Evolutionary conservation across 2,797 vertebrate species (phyloP).

Genomic region (Cygnus olor): DNA sequence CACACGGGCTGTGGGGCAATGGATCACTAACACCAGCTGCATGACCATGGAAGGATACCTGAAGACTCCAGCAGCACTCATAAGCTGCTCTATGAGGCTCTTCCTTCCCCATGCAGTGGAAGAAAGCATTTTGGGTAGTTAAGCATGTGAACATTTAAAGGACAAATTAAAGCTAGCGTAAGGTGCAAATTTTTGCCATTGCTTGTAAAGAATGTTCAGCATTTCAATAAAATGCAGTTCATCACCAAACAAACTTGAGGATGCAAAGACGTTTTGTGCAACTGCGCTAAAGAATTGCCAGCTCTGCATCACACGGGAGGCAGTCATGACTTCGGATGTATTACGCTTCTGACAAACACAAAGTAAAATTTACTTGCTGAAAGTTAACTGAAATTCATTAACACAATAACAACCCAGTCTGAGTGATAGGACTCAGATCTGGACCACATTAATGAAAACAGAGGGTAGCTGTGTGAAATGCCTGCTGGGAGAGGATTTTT

Average conservation of each 20-base stretch:
- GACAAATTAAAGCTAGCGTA: neutral
- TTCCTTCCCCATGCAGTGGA: neutral
- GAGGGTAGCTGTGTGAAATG: neutral
- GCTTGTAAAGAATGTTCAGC: neutral
- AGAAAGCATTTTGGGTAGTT: neutral
- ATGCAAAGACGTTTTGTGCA: neutral
- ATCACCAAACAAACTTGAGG: neutral
- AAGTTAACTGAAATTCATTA: neutral
- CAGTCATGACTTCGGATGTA: neutral
- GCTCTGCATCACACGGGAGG: neutral
- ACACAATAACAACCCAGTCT: neutral
- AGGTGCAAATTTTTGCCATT: neutral
- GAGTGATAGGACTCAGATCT: neutral
- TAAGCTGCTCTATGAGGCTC: neutral
- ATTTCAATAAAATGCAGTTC: constrained; percentile 4
- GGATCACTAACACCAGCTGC: neutral
- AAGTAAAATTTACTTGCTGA: too few relatives aligned
- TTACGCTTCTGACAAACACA: too few relatives aligned
- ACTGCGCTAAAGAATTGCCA: neutral
- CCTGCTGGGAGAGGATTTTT: too few relatives aligned
- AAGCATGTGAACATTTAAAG: neutral
- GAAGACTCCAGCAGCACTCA: neutral
- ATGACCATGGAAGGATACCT: neutral
- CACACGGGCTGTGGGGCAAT: neutral
- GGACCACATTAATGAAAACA: neutral